phyloP scores from a whole-genome alignment of 2,113 vertebrate genomes.

The Steatornis caripensis region DNA sequence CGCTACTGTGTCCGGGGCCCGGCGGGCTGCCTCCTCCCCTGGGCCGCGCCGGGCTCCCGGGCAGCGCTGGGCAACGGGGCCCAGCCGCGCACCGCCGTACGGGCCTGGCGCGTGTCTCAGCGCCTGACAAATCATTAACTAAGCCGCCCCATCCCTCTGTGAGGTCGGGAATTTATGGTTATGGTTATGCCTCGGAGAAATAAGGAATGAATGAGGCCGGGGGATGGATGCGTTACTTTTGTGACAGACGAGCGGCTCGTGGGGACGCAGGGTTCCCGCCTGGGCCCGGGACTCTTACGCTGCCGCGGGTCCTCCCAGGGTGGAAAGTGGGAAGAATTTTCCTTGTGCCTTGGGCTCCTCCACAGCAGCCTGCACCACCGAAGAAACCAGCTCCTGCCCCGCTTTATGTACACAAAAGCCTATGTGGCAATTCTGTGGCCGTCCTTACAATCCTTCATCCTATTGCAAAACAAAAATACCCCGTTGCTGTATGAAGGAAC shows the following conservation, averaged over 20 bases:
- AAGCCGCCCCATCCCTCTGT: background rate
- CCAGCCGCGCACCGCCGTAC: fast-evolving
- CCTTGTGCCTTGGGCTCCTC: background rate
- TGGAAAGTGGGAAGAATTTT: fast-evolving
- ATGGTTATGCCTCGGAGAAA: background rate
- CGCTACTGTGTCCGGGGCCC: background rate
- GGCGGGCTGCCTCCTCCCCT: background rate
- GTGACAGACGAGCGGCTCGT: background rate
- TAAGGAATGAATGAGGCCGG: background rate
- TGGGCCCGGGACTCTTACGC: fast-evolving
- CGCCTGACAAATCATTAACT: background rate
- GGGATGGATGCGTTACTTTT: background rate
- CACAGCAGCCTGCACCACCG: background rate
- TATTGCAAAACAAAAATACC: background rate
- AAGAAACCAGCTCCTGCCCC: no score
- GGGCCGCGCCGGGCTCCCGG: background rate
- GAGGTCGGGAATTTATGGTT: background rate
- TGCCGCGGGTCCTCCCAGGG: fast-evolving
- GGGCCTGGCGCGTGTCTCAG: background rate
- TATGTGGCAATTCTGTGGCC: fast-evolving
- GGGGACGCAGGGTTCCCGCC: no score
- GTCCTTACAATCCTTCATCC: fast-evolving
- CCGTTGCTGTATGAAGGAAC: background rate
- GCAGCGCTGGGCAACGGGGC: background rate
- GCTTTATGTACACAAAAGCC: background rate